These are phyloP conservation scores for Conus canariensis DNA, from an alignment of 2,888 invertebrate genomes.

Conservation along the genomic window DNA sequence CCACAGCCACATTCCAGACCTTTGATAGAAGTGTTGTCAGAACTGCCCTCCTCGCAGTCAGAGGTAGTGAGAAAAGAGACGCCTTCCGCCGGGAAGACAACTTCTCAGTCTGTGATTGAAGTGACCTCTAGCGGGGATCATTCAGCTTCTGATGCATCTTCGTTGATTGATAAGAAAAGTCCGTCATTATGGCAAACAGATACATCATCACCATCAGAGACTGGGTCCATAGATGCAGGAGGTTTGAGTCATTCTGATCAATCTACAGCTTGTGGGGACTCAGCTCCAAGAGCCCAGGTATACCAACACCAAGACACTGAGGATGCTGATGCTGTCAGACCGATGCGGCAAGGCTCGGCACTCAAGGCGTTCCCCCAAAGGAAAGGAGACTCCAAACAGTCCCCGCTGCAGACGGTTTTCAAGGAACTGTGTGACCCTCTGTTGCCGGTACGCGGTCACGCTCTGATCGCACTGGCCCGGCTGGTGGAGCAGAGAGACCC, in stretches of 20 bases:
- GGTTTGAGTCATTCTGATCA: not conserved
- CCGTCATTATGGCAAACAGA: not conserved
- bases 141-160: not conserved
- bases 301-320: not conserved
- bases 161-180: not conserved
- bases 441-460: conserved; percentile 90
- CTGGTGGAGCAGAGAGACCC: conserved; percentile 85
- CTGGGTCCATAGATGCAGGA: not conserved
- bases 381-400: not conserved
- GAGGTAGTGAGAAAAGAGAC: not conserved
- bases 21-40: conserved; percentile 41
- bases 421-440: conserved; percentile 85
- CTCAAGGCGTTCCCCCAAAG: not conserved
- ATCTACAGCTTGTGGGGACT: not conserved
- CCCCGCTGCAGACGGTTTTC: conserved; percentile 80
- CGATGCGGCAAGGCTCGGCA: not conserved
- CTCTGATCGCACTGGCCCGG: conserved; percentile 86
- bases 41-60: not conserved
- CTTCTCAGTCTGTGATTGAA: not conserved
- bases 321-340: not conserved
- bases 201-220: not conserved
- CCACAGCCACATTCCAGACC: conserved; percentile 13
- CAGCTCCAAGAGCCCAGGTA: not conserved
- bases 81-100: not conserved
- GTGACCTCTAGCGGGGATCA: not conserved